Evolutionary conservation across 2,797 vertebrate species (phyloP).

Genomic region (Centropyge bicolor): DNA sequence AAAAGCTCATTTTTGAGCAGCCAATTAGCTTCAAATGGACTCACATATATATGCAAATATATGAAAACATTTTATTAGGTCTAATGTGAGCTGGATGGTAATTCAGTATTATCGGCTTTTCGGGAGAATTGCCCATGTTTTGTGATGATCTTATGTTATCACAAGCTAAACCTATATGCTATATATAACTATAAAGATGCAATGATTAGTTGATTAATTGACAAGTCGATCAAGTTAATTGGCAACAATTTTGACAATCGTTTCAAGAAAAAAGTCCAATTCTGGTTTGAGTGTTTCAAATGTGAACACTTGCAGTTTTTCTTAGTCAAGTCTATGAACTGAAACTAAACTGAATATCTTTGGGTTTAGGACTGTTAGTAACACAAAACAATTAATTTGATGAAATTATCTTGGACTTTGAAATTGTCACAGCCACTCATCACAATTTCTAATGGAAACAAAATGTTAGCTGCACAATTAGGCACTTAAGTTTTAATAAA

Average conservation of each 20-base stretch:
- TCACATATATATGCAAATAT: background rate
- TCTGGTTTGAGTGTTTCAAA: background rate
- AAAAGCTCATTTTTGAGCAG: background rate
- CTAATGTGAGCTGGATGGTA: background rate
- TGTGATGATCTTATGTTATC: background rate
- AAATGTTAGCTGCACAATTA: background rate
- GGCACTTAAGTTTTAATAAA: too few relatives aligned
- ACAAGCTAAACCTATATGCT: background rate
- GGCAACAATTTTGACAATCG: too few relatives aligned
- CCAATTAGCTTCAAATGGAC: background rate
- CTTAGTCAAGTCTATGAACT: background rate
- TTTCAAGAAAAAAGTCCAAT: too few relatives aligned
- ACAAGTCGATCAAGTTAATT: too few relatives aligned
- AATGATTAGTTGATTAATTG: background rate
- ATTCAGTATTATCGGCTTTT: background rate
- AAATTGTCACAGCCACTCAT: background rate
- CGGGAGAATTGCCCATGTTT: background rate
- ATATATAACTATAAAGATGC: background rate
- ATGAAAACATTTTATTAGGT: background rate
- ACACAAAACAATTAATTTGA: background rate
- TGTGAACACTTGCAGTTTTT: background rate
- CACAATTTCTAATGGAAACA: background rate
- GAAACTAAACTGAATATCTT: background rate
- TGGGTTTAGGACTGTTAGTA: background rate
- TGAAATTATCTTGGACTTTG: background rate